Evolutionary conservation across 2,797 vertebrate genomes (phyloP).

Genomic region (Enteromius fasciolatus): DNA sequence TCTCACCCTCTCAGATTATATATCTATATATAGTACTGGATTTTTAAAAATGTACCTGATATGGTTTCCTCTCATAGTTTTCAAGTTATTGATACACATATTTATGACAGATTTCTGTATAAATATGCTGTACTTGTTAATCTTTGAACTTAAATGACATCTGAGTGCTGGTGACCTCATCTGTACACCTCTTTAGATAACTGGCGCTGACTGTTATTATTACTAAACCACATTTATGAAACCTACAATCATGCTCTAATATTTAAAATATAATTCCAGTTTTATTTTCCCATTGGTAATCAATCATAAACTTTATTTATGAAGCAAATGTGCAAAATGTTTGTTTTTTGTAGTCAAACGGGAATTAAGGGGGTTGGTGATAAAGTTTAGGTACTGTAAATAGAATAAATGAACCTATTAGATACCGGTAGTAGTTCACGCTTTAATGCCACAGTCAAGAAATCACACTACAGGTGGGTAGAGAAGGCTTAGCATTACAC

Average conservation of each 20-base stretch:
- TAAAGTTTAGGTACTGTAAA: background rate
- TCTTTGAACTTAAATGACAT: constrained; percentile 4
- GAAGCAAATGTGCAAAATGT: background rate
- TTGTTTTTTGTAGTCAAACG: background rate
- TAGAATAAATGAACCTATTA: constrained; percentile 32
- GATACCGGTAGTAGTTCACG: background rate
- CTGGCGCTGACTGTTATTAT: background rate
- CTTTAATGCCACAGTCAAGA: background rate
- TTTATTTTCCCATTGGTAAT: background rate
- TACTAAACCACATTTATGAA: background rate
- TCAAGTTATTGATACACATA: background rate
- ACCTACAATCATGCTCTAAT: background rate
- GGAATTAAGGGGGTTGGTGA: background rate
- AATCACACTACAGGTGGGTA: background rate
- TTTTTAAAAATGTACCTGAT: background rate
- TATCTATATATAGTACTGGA: background rate
- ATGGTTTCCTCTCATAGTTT: background rate
- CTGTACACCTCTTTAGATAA: background rate
- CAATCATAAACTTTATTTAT: background rate
- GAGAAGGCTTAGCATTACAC: constrained; percentile 18
- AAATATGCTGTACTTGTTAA: background rate
- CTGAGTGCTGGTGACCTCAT: constrained; percentile 8
- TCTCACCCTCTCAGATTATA: background rate
- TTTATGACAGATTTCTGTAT: background rate
- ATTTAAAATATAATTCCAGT: background rate